Base-by-base conservation (phyloP, 2,797 vertebrate species). In the Denticeps clupeoides region DNA sequence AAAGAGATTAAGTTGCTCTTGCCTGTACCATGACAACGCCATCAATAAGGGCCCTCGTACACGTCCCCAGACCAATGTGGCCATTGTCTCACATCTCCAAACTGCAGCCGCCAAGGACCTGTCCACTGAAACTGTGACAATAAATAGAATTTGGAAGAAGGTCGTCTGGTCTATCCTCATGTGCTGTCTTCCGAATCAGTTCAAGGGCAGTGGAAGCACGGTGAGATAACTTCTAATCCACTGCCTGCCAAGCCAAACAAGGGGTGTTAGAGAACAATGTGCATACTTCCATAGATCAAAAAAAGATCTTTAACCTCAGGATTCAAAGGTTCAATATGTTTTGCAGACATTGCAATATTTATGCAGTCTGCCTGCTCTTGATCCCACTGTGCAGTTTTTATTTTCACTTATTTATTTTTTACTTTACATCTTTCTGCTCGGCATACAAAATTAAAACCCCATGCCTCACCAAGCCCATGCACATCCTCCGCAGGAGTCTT, bases 1-100 rank as follows among this genome's bases (percentile, higher is more conserved):
- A 65, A 60, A 56, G 55, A 65, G 56, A 65, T 65, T 65, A 62
- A 61, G 56, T 51, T 47, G 52, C 49, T 48, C 43, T 58, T 27
- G 26, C 45, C 55, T 45, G 45, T 11, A 24, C 41, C 38, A 33
- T 58, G 59, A 62, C 55, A 56, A 56, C 49, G 50, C 33, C 35
- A 38, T 61, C 63, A 59, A 56, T 51, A 59, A 66, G 56, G 46
- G 47, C 53, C 49, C 56, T 58, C 28, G 41, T 54, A 55, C 44
- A 61, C 21, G 12, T 58, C 51, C 48, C 45, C 46, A 49, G 55
- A 64, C 47, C 60, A 49, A 53, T 53, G 58, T 52, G 53, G 51
- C 55, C 41, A 29, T 49, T 59, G 61, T 59, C 55, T 53, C 37
- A 48, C 41, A 47, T 4, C 10, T 21, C 11, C 22, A 42, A 43